Conservation (phyloP, 2,113 vertebrate genomes). For the Orientallactaga bullata region DNA sequence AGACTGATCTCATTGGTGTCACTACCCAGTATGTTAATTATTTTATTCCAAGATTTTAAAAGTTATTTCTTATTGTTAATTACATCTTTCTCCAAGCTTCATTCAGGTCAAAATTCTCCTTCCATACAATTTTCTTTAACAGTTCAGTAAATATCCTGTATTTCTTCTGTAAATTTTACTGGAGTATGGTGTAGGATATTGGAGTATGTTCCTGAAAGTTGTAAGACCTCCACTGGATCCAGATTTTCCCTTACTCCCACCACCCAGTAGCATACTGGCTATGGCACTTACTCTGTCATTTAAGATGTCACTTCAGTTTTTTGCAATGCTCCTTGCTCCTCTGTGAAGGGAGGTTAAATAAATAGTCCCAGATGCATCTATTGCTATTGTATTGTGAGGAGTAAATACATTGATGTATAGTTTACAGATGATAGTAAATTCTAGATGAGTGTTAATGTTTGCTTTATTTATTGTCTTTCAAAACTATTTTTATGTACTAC, state of each 20-base stretch:
- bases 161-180: background rate
- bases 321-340: background rate
- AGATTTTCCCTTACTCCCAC: background rate
- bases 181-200: background rate
- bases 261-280: background rate
- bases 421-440: background rate
- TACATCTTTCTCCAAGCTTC: background rate
- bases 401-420: conserved; percentile 35
- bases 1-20: background rate
- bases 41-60: background rate
- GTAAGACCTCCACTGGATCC: background rate
- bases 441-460: background rate
- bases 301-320: background rate
- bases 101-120: background rate
- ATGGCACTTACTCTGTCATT: background rate
- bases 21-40: background rate
- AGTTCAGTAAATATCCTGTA: background rate
- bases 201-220: background rate
- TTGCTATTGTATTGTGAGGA: conserved; percentile 3
- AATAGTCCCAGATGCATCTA: background rate
- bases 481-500: background rate
- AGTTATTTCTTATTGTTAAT: background rate
- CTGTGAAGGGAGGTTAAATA: background rate
- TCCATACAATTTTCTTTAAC: background rate
- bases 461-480: background rate